A percentile compares a stretch with the other conserved stretches of the same genome.
Conservation (phyloP, 2,113 vertebrate genomes). For the Neoarius graeffei region DNA sequence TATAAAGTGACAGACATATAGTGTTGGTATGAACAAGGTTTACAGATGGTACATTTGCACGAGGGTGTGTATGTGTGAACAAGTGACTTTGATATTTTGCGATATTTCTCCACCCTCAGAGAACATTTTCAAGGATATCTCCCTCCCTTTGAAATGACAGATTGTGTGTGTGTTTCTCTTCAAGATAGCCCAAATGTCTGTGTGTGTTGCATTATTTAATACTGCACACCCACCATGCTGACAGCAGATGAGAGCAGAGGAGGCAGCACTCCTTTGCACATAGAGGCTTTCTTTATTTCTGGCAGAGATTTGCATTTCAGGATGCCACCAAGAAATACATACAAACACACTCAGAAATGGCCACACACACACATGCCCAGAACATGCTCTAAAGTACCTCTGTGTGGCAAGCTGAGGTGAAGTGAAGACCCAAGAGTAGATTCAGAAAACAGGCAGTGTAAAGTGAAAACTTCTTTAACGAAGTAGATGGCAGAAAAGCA, state of each 20-base stretch:
- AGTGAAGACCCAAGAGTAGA: too few species aligned
- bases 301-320: constrained; percentile 55
- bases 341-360: constrained; percentile 23
- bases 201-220: constrained; percentile 56
- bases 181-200: constrained; percentile 29
- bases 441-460: too few species aligned
- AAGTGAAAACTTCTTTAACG: too few species aligned
- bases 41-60: constrained; percentile 35
- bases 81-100: constrained; percentile 45
- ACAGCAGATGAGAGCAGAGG: constrained; percentile 52
- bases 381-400: constrained; percentile 7
- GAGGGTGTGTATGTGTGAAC: not conserved
- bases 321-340: constrained; percentile 38
- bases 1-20: not conserved
- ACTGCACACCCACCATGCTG: constrained; percentile 39
- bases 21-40: not conserved
- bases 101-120: constrained; percentile 50
- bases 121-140: constrained; percentile 56
- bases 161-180: constrained; percentile 52
- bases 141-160: constrained; percentile 56
- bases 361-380: constrained; percentile 12
- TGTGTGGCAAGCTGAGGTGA: not conserved
- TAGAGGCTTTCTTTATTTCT: constrained; percentile 48
- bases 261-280: constrained; percentile 42
- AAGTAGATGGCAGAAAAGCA: too few species aligned